Percentiles rank a stretch among this genome's conserved stretches.
Evolutionary conservation across 2,888 invertebrate genomes (phyloP).

Genomic region (Eristalis pertinax): DNA sequence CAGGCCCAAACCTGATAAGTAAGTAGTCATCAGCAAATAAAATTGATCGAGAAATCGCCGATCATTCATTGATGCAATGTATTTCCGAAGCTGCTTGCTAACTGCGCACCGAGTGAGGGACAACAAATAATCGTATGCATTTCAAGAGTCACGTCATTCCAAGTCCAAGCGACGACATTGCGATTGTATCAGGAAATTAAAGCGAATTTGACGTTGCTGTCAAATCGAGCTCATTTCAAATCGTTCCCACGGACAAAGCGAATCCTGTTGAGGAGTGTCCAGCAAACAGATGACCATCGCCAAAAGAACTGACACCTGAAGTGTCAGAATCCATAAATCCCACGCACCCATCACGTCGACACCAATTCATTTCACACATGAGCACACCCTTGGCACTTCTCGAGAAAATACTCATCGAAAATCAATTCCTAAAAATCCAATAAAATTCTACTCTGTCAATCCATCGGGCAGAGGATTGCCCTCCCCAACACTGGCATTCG

Average conservation of each 20-base stretch:
- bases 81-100: no score
- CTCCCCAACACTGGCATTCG: neutral
- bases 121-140: no score
- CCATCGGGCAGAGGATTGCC: neutral
- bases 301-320: neutral
- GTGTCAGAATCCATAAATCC: neutral
- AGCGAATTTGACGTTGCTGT: no score
- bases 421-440: neutral
- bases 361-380: neutral
- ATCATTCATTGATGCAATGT: no score
- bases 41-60: no score
- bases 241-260: neutral
- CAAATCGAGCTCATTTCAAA: no score
- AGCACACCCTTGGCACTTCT: neutral
- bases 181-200: no score
- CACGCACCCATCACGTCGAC: neutral
- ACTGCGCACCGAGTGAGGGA: no score
- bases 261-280: neutral
- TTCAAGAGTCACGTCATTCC: no score
- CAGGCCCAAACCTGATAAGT: no score
- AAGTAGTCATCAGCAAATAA: no score
- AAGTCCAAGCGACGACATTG: no score
- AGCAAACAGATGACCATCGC: neutral
- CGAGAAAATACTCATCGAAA: neutral
- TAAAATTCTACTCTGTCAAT: conserved; percentile 16